Evolutionary conservation across 1,140 invertebrate genomes (phyloP).

Genomic region (Berghia stephanieae): DNA sequence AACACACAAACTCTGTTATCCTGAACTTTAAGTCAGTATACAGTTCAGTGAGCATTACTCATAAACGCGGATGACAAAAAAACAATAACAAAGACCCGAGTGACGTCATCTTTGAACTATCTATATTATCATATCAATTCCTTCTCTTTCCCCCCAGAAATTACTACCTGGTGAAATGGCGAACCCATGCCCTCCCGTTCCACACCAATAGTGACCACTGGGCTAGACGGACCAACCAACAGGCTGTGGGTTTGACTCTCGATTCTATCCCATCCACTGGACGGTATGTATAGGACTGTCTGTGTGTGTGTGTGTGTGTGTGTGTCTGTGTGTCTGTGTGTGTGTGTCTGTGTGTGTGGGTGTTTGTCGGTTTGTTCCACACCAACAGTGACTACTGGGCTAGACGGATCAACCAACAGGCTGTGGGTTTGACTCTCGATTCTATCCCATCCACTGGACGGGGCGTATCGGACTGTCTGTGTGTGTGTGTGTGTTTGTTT

Average conservation of each 20-base stretch:
- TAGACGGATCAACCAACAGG: neutral
- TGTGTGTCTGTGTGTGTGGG: too few species aligned
- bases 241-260: neutral
- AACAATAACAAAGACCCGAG: too few species aligned
- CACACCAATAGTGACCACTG: constrained; percentile 8
- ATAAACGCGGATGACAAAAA: too few species aligned
- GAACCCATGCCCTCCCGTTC: constrained; percentile 2
- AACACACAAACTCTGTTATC: too few species aligned
- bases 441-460: neutral
- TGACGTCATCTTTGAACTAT: too few species aligned
- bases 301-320: too few species aligned
- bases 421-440: neutral
- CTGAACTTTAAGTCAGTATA: too few species aligned
- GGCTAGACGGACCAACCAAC: neutral
- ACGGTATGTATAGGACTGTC: neutral
- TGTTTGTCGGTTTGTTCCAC: too few species aligned
- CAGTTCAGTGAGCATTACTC: too few species aligned
- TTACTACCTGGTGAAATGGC: neutral
- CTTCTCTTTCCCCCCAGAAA: constrained; percentile 1
- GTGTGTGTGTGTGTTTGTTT: too few species aligned
- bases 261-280: neutral
- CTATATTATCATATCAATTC: neutral
- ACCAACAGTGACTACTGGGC: constrained; percentile 10
- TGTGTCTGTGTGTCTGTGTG: too few species aligned
- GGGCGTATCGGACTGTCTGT: too few species aligned